Evolutionary conservation across 30 jellyfish, hydroid and myxozoan genomes (phyloP).

Genomic region (Sanderia malayensis): DNA sequence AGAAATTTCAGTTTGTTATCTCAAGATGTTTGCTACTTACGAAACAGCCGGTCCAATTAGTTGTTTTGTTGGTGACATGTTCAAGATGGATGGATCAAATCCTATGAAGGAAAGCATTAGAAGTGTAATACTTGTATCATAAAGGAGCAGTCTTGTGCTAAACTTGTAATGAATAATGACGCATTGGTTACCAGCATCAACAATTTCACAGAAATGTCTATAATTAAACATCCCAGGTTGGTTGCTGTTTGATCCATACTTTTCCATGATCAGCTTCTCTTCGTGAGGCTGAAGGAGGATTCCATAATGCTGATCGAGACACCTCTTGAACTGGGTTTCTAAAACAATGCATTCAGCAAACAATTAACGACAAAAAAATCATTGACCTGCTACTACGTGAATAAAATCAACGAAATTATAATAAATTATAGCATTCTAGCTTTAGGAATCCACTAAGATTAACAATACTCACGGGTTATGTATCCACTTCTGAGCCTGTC

Average conservation of each 20-base stretch:
- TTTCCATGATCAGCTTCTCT: constrained; percentile 54
- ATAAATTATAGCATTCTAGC: no score
- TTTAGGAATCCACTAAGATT: no score
- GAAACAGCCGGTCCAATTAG: neutral
- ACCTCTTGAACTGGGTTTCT: constrained; percentile 89
- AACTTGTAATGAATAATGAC: no score
- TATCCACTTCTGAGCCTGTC: constrained; percentile 92
- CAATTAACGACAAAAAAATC: no score
- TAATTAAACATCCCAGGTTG: constrained; percentile 97
- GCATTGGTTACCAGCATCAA: constrained; percentile 74
- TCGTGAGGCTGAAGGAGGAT: constrained; percentile 54
- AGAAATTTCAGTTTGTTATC: no score
- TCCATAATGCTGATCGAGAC: constrained; percentile 89
- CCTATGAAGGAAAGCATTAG: neutral
- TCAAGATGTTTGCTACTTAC: no score
- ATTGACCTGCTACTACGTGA: no score
- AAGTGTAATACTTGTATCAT: no score
- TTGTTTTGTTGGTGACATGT: neutral
- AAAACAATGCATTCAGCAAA: no score
- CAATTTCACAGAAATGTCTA: constrained; percentile 69
- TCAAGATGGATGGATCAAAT: constrained; percentile 16
- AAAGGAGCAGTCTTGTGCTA: no score
- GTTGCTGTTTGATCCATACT: constrained; percentile 73
- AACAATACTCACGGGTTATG: constrained; percentile 82
- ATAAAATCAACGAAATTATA: no score